Conservation (phyloP, 2,797 vertebrate genomes). For the Liasis olivaceus region DNA sequence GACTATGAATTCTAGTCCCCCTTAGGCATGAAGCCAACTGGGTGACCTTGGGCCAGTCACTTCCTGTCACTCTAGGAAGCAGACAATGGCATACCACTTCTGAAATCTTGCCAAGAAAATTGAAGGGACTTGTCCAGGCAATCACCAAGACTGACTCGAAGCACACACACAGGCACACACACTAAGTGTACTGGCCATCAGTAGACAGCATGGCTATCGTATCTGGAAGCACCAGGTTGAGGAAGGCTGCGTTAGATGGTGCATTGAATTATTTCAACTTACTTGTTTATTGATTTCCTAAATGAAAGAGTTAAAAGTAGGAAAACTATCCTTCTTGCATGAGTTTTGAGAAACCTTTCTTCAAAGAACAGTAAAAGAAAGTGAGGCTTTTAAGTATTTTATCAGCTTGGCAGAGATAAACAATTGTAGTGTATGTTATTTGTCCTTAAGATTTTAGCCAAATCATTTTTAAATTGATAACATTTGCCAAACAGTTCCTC, state of each 20-base stretch:
- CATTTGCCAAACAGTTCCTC: not conserved
- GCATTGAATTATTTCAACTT: not conserved
- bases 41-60: not conserved
- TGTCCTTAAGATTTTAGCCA: constrained; percentile 18
- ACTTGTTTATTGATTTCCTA: not conserved
- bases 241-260: not conserved
- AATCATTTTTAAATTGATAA: constrained; percentile 7
- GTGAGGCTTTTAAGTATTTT: not conserved
- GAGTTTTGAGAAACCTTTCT: not conserved
- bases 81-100: not conserved
- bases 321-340: constrained; percentile 8
- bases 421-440: constrained; percentile 37
- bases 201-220: too few relatives aligned
- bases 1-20: not conserved
- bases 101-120: not conserved
- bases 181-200: too few relatives aligned
- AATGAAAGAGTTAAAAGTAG: not conserved
- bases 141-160: not conserved
- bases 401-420: constrained; percentile 30
- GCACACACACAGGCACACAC: too few relatives aligned
- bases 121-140: not conserved
- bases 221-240: too few relatives aligned
- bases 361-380: constrained; percentile 17
- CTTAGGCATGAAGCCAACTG: not conserved
- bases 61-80: not conserved